Evolutionary conservation across 2,888 invertebrate genomes (phyloP).

Genomic region (Quadroppia sp.): DNA sequence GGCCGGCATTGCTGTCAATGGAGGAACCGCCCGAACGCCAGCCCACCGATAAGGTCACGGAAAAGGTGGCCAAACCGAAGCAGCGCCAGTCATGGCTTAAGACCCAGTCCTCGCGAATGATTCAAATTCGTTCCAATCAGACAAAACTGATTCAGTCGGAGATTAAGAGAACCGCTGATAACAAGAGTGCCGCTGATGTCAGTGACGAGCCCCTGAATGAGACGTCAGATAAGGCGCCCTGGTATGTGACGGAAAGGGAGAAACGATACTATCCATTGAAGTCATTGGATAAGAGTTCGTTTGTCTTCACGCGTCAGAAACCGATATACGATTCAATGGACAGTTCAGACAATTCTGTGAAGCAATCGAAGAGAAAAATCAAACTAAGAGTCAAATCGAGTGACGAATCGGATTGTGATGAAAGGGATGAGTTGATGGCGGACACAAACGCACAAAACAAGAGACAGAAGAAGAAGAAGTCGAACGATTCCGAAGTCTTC

Average conservation of each 20-base stretch:
- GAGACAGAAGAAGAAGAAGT: not conserved
- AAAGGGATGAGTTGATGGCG: too few species aligned
- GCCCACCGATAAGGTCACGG: not conserved
- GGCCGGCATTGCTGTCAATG: constrained; percentile 33
- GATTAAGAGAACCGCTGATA: not conserved
- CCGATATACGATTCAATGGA: not conserved
- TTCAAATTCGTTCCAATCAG: constrained; percentile 15
- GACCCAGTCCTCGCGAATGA: constrained; percentile 1
- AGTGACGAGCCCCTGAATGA: not conserved
- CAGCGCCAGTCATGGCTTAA: constrained; percentile 18
- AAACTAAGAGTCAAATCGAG: not conserved
- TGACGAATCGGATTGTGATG: not conserved
- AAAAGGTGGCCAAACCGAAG: not conserved
- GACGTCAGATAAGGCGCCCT: not conserved
- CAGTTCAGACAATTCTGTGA: not conserved
- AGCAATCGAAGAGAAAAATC: not conserved
- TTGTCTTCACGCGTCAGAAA: constrained; percentile 21
- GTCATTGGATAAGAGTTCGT: constrained; percentile 3
- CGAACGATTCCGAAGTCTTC: not conserved
- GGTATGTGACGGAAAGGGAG: not conserved
- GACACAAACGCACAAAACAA: not conserved
- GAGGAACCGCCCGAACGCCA: not conserved
- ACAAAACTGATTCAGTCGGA: constrained; percentile 9
- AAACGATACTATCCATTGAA: not conserved
- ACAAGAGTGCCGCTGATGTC: not conserved